phyloP scores from a whole-genome alignment of 2,888 invertebrate species.

The Andrena fulva region DNA sequence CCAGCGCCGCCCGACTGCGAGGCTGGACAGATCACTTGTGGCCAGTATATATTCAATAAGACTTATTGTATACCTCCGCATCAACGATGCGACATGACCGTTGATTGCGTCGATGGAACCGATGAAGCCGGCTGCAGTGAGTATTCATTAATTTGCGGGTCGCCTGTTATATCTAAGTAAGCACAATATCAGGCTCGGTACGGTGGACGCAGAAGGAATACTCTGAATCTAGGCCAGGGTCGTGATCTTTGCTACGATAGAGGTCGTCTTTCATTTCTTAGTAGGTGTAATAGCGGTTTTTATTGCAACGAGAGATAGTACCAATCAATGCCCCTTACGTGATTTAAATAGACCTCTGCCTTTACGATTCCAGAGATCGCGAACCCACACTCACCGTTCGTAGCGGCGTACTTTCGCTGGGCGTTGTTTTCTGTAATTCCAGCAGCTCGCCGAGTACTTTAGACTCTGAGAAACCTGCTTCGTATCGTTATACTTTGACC shows the following conservation, averaged over 20 bases:
- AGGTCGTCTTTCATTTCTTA: neutral
- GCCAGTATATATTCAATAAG: conserved; percentile 97
- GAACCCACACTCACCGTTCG: too few relatives aligned
- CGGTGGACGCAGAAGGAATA: neutral
- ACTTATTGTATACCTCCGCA: conserved; percentile 97
- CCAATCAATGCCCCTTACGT: neutral
- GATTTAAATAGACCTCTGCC: too few relatives aligned
- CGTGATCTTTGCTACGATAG: neutral
- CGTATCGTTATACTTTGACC: too few relatives aligned
- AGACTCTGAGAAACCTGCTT: too few relatives aligned
- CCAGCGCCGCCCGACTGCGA: conserved; percentile 98
- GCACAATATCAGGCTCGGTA: neutral
- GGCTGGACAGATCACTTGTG: conserved; percentile 95
- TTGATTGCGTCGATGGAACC: conserved; percentile 97
- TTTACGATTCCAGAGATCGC: too few relatives aligned
- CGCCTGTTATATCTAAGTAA: neutral
- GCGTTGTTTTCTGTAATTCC: too few relatives aligned
- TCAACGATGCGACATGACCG: conserved; percentile 97
- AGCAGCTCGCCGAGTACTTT: too few relatives aligned
- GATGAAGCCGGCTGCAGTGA: conserved; percentile 98
- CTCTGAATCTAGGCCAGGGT: neutral
- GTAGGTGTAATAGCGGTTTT: neutral
- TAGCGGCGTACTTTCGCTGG: too few relatives aligned
- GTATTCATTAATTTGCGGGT: conserved; percentile 84
- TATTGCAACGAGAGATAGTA: neutral